Evolutionary conservation across 64 coral and sea anemone species (phyloP), one percentile per base, ranked within the genome.

Genomic region (Trachythela sp.): DNA sequence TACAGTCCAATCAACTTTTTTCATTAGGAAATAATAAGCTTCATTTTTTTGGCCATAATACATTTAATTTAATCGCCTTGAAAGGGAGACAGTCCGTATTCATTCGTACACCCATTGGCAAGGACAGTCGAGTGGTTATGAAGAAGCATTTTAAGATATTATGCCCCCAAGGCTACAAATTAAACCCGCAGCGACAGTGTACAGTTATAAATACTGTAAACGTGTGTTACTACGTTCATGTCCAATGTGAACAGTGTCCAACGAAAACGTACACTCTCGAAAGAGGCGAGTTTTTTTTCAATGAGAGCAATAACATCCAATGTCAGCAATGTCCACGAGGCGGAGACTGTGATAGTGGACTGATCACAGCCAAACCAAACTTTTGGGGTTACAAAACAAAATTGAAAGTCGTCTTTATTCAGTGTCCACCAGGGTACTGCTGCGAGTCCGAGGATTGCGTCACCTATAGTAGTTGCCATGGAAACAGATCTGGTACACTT

Each of bases 401-500:
- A 8, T 14, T 8, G 15, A 36, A 39, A 35, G 32, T 80, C 9
- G 30, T 34, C 15, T 80, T 80, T 39, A 9, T 36, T 8, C 31
- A 80, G 10, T 80, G 75, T 30, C 75, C 75, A 20, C 75, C 75
- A 18, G 75, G 75, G 4, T 80, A 80, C 33, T 80, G 75, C 32
- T 80, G 75, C 30, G 33, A 80, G n/a, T n/a, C n/a, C n/a, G n/a
- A n/a, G 2, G 37, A 80, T 80, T 80, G 75, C 17, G 37, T 37
- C 9, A 37, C 7, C 4, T 80, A 80, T 39, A 35, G 35, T 8
- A 37, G 75, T 80, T 80, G 75, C 32, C 37, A 80, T 0, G 75
- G 75, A 35, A 80, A 80, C 75, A 80, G 75, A 80, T 17, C 75
- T 37, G 75, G 75, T 9, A 80, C 20, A 15, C 75, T 80, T 38